Percentiles rank a stretch among this genome's conserved stretches.
These are phyloP conservation scores for Pardosa pseudoannulata DNA, from an alignment of 2,888 invertebrate genomes.

Conservation along the genomic window DNA sequence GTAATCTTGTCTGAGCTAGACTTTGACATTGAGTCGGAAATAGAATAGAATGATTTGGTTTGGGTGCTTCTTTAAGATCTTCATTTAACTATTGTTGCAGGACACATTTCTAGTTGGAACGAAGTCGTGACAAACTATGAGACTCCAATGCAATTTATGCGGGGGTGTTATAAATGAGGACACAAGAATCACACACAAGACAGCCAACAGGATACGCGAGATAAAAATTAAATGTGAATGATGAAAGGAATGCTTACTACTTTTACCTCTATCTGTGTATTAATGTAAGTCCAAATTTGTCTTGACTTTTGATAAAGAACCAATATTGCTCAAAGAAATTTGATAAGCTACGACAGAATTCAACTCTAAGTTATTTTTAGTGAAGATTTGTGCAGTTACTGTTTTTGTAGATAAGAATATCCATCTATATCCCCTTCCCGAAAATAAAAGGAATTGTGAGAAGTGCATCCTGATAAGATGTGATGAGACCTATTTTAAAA, in stretches of 20 bases:
- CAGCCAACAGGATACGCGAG: constrained; percentile 2
- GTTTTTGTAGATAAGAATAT: too few relatives aligned
- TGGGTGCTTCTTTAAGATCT: neutral
- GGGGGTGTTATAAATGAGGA: constrained; percentile 23
- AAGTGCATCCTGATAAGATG: too few relatives aligned
- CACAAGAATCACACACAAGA: neutral
- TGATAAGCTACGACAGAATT: too few relatives aligned
- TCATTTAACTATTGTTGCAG: neutral
- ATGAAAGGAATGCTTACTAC: neutral
- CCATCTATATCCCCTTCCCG: too few relatives aligned
- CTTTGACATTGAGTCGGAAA: constrained; percentile 17
- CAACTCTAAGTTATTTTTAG: too few relatives aligned
- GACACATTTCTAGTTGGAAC: neutral
- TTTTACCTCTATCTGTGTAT: neutral
- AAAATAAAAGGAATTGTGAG: too few relatives aligned
- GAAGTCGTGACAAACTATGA: neutral
- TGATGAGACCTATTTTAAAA: too few relatives aligned
- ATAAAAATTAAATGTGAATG: neutral
- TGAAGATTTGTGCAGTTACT: too few relatives aligned
- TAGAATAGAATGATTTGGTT: constrained; percentile 4
- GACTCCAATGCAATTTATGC: neutral
- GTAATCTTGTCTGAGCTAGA: constrained; percentile 12
- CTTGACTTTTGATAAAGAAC: too few relatives aligned
- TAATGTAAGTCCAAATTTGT: too few relatives aligned
- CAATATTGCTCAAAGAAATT: too few relatives aligned